These are phyloP conservation scores for Cacatua alba DNA, from an alignment of 2,113 vertebrate species.

Conservation along the genomic window DNA sequence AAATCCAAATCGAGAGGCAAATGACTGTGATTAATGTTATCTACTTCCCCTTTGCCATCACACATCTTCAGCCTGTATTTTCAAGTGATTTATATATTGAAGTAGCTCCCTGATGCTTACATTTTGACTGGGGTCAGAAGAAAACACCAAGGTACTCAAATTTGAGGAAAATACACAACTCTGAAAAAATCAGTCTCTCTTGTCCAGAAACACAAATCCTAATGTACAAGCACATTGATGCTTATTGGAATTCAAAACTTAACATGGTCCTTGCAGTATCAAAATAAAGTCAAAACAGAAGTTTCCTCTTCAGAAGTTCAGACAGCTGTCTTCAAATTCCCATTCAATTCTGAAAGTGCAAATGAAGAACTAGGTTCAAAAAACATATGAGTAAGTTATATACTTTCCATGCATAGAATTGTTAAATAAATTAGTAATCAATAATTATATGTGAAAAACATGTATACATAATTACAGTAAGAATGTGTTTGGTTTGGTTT, in stretches of 20 bases:
- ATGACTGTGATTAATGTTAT: background rate
- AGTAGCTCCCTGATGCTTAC: background rate
- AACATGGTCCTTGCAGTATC: background rate
- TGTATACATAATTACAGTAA: background rate
- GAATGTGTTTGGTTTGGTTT: background rate
- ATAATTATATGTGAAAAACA: background rate
- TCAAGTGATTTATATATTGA: background rate
- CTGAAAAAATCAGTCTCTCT: background rate
- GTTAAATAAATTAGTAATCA: background rate
- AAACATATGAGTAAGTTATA: background rate
- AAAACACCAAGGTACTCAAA: background rate
- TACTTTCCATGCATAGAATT: background rate
- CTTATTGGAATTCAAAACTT: background rate
- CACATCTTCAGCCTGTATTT: background rate
- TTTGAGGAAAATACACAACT: background rate
- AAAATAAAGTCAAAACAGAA: background rate
- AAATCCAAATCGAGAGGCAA: background rate
- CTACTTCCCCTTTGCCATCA: background rate
- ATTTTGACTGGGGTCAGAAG: background rate
- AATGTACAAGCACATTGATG: background rate
- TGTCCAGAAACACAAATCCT: background rate
- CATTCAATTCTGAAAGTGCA: background rate
- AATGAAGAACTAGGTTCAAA: background rate
- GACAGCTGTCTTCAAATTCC: background rate
- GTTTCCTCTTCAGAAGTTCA: background rate